A percentile compares a stretch with the other conserved stretches of the same genome.
phyloP scores from a whole-genome alignment of 92 coral and sea anemone genomes.

The Palythoa grandis region DNA sequence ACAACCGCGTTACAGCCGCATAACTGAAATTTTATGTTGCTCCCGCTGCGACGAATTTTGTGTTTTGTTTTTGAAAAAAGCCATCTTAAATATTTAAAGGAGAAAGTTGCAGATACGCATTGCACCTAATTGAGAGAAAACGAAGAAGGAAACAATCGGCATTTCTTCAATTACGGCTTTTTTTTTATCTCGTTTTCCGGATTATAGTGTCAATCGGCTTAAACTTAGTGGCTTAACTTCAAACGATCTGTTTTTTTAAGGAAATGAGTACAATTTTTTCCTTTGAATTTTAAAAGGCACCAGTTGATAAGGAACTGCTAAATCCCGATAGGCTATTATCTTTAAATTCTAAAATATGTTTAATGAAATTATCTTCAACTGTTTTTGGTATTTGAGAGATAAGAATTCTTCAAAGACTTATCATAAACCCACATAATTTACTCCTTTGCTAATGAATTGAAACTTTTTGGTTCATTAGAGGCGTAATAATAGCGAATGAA shows the following conservation, averaged over 20 bases:
- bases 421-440: background rate
- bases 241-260: background rate
- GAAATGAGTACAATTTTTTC: background rate
- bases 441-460: background rate
- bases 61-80: too few species aligned
- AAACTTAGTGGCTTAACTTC: background rate
- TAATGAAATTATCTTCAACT: background rate
- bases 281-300: background rate
- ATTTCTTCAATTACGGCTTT: background rate
- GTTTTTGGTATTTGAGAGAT: background rate
- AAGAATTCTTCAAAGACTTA: background rate
- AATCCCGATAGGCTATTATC: background rate
- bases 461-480: background rate
- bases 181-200: background rate
- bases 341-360: background rate
- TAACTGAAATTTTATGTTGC: too few species aligned
- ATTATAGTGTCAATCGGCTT: background rate
- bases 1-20: background rate
- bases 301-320: background rate
- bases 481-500: background rate
- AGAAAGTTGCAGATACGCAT: background rate
- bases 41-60: too few species aligned
- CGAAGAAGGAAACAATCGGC: constrained; percentile 25
- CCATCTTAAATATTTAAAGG: background rate
- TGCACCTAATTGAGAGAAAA: background rate